phyloP scores from a whole-genome alignment of 2,888 invertebrate species.

The Tinea semifulvella region DNA sequence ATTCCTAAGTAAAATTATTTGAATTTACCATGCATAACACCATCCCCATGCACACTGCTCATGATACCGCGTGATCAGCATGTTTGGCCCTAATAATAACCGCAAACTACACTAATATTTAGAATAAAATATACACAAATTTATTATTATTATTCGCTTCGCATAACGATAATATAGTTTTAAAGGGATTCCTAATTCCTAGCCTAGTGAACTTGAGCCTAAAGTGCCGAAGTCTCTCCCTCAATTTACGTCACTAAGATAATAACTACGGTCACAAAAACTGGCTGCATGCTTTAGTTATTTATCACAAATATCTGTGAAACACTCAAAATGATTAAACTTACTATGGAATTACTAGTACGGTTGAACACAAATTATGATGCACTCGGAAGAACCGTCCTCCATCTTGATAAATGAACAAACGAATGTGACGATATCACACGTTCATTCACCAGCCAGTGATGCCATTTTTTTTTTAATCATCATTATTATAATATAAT shows the following conservation, averaged over 20 bases:
- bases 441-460: conserved; percentile 2
- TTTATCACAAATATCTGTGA: not conserved
- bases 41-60: not conserved
- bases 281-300: not conserved
- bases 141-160: not conserved
- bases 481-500: no score
- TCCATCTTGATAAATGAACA: conserved; percentile 6
- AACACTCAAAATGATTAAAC: not conserved
- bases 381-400: conserved; percentile 2
- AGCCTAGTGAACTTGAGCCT: not conserved
- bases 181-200: not conserved
- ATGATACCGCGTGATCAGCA: not conserved
- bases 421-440: not conserved
- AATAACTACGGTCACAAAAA: not conserved
- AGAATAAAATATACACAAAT: not conserved
- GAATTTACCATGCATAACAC: conserved; percentile 9
- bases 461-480: no score
- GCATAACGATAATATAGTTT: no score
- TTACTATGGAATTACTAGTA: not conserved
- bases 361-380: not conserved
- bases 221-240: conserved; percentile 48
- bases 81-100: not conserved
- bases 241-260: conserved; percentile 34
- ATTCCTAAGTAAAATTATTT: not conserved
- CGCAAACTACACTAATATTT: not conserved